Conservation (phyloP, 2,113 vertebrate species). For the Ceyx margarethae region DNA sequence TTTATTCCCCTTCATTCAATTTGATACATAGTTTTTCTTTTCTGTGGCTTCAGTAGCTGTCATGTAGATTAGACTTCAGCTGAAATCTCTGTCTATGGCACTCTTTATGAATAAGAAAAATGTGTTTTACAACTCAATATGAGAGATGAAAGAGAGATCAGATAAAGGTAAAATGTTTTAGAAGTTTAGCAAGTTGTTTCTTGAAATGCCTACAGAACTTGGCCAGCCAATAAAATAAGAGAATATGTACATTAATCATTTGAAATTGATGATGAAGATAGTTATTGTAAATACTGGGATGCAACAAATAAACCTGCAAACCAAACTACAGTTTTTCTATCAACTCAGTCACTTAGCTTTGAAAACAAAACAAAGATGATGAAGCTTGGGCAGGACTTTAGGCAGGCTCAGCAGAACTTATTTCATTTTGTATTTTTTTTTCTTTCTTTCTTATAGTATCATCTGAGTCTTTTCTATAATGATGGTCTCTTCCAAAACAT, state of each 20-base stretch:
- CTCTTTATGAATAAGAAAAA: constrained; percentile 1
- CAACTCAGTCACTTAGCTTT: neutral
- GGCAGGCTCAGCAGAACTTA: neutral
- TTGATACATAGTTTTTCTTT: neutral
- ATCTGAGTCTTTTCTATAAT: neutral
- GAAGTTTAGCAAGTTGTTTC: neutral
- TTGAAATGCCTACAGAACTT: neutral
- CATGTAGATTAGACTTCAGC: constrained; percentile 2
- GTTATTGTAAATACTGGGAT: neutral
- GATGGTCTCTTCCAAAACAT: neutral
- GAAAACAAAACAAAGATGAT: neutral
- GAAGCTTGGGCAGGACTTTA: neutral
- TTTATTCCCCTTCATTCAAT: neutral
- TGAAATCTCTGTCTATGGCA: constrained; percentile 13
- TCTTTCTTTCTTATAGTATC: neutral
- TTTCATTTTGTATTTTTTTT: neutral
- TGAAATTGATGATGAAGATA: neutral
- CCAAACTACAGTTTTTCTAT: neutral
- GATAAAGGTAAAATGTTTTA: neutral
- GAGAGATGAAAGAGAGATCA: constrained; percentile 6
- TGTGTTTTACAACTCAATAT: neutral
- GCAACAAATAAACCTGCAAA: neutral
- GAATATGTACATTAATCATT: neutral
- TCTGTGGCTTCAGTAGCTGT: neutral
- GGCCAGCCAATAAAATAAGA: neutral